Evolutionary conservation across 2,113 vertebrate species (phyloP).

Genomic region (Sphyrna mokarran): DNA sequence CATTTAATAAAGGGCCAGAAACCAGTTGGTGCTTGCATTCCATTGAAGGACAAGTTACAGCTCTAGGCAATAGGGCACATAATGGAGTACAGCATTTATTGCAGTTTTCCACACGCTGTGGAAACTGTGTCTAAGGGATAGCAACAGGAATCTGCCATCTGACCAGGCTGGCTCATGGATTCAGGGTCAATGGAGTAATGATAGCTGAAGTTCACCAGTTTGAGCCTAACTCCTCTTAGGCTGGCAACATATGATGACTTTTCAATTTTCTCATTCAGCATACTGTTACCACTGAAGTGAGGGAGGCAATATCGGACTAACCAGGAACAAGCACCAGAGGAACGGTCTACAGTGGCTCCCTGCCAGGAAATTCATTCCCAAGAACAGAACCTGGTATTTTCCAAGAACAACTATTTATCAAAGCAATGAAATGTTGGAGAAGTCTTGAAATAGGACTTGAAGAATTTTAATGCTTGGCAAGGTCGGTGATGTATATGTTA

Average conservation of each 20-base stretch:
- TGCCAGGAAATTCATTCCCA: not conserved
- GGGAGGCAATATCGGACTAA: not conserved
- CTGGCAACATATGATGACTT: not conserved
- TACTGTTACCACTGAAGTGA: too few relatives aligned
- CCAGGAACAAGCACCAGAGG: not conserved
- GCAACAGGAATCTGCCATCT: not conserved
- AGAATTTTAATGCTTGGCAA: too few relatives aligned
- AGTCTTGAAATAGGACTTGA: not conserved
- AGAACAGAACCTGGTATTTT: not conserved
- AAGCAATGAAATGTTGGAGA: not conserved
- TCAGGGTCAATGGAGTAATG: not conserved
- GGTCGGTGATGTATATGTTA: too few relatives aligned
- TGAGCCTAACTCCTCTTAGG: not conserved
- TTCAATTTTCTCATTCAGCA: not conserved
- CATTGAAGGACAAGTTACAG: not conserved
- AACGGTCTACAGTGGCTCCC: not conserved
- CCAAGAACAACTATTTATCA: not conserved
- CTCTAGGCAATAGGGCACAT: not conserved
- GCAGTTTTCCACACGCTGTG: not conserved
- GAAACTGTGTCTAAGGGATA: not conserved
- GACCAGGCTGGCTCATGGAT: not conserved
- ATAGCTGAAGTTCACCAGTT: not conserved
- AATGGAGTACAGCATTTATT: not conserved
- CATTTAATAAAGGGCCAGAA: not conserved
- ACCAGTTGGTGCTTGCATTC: not conserved